phyloP scores from a whole-genome alignment of 1,140 invertebrate genomes.

The Mesaphorura yosii region DNA sequence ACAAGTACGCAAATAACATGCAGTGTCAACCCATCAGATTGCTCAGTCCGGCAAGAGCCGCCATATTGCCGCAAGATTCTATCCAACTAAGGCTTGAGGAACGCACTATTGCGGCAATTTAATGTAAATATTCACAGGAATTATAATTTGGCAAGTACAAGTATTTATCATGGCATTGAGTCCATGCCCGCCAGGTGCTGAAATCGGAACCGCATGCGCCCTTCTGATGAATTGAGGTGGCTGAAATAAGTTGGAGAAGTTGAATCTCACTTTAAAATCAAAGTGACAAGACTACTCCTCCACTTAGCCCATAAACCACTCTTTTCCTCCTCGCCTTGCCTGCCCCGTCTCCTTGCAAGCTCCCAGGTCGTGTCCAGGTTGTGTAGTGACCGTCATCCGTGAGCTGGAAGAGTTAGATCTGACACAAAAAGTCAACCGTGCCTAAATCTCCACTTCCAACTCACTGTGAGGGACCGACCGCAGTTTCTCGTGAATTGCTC shows the following conservation, averaged over 20 bases:
- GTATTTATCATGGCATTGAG: too few relatives aligned
- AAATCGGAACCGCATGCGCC: too few relatives aligned
- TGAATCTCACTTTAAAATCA: constrained; percentile 56
- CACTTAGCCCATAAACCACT: constrained; percentile 45
- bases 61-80: too few relatives aligned
- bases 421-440: constrained; percentile 44
- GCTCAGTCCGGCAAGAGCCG: too few relatives aligned
- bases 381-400: constrained; percentile 32
- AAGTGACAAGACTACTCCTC: constrained; percentile 62
- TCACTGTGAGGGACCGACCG: constrained; percentile 38
- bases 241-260: constrained; percentile 62
- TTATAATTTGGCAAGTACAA: too few relatives aligned
- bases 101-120: too few relatives aligned
- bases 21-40: too few relatives aligned
- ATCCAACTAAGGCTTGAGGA: too few relatives aligned
- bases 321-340: background rate
- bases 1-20: too few relatives aligned
- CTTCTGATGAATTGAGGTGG: constrained; percentile 7
- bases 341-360: background rate
- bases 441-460: constrained; percentile 60
- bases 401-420: constrained; percentile 71
- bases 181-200: too few relatives aligned
- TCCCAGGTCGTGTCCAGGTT: background rate
- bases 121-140: too few relatives aligned
- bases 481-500: too few relatives aligned